phyloP scores from a whole-genome alignment of 2,797 vertebrate species.

The Rhadinocentrus ornatus region DNA sequence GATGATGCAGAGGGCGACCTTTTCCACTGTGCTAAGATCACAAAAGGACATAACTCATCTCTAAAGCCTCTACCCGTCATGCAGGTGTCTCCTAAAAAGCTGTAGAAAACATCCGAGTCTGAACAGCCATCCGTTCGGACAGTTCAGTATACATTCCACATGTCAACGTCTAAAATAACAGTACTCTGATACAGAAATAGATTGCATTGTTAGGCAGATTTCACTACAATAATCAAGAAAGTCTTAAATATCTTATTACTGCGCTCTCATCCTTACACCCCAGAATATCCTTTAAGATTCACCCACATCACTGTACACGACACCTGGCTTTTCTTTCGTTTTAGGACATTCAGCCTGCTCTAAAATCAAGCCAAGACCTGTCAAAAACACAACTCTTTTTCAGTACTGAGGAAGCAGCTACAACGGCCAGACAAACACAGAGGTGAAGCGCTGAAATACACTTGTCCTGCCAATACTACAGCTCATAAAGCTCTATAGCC shows the following conservation, averaged over 20 bases:
- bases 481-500: slow-evolving; percentile 37
- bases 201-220: slow-evolving; percentile 81
- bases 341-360: slow-evolving; percentile 54
- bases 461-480: slow-evolving; percentile 14
- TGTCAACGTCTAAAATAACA: slow-evolving; percentile 81
- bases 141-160: slow-evolving; percentile 80
- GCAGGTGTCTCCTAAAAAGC: slow-evolving; percentile 74
- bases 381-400: slow-evolving; percentile 27
- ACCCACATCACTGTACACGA: slow-evolving; percentile 19
- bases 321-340: slow-evolving; percentile 24
- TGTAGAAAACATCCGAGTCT: slow-evolving; percentile 67
- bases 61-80: slow-evolving; percentile 75
- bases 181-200: slow-evolving; percentile 81
- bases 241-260: slow-evolving; percentile 56
- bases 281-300: slow-evolving; percentile 31
- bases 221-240: slow-evolving; percentile 69
- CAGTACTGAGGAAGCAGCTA: slow-evolving; percentile 66
- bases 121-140: slow-evolving; percentile 48
- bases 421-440: slow-evolving; percentile 61
- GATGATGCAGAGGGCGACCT: slow-evolving; percentile 47
- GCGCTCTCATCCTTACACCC: slow-evolving; percentile 37
- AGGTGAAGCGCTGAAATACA: slow-evolving; percentile 52
- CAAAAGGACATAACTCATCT: slow-evolving; percentile 51
- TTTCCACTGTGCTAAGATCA: slow-evolving; percentile 69
- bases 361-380: slow-evolving; percentile 47